Evolutionary conservation across 37 sponge, comb jelly and placozoan species (phyloP).

Genomic region (Beroe forskalii): DNA sequence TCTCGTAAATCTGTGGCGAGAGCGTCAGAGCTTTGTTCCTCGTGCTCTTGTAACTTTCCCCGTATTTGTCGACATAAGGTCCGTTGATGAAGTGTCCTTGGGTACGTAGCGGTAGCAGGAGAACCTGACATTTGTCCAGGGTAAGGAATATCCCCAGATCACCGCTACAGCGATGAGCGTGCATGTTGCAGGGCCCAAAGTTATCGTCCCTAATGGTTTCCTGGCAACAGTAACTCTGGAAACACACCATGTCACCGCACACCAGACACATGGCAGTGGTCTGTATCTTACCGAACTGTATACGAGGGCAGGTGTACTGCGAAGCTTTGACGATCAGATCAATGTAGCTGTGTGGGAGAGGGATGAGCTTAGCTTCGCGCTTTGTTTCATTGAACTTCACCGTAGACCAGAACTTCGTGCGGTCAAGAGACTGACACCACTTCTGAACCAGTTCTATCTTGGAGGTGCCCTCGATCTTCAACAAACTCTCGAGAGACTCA

Average conservation of each 20-base stretch:
- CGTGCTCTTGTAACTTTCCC: slow-evolving; percentile 5
- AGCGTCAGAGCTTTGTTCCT: slow-evolving; percentile 51
- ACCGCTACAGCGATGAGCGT: slow-evolving; percentile 41
- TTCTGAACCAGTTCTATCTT: background rate
- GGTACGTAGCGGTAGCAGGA: slow-evolving; percentile 41
- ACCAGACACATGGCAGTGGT: slow-evolving; percentile 17
- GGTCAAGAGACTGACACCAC: slow-evolving; percentile 32
- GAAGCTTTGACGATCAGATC: slow-evolving; percentile 30
- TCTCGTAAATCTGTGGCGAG: background rate
- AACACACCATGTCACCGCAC: slow-evolving; percentile 56
- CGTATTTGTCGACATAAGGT: slow-evolving; percentile 61
- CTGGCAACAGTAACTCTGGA: slow-evolving; percentile 53
- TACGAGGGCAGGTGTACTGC: slow-evolving; percentile 8
- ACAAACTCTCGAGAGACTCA: background rate
- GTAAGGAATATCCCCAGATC: slow-evolving; percentile 44
- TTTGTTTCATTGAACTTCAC: background rate
- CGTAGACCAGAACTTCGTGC: background rate
- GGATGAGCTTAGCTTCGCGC: slow-evolving; percentile 17
- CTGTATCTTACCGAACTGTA: slow-evolving; percentile 35
- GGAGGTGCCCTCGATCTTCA: background rate
- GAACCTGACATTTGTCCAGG: slow-evolving; percentile 48
- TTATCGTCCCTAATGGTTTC: background rate
- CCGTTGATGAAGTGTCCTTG: slow-evolving; percentile 36
- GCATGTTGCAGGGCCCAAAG: slow-evolving; percentile 51
- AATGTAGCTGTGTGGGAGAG: background rate